phyloP scores from a whole-genome alignment of 2,113 vertebrate genomes.

The Phaethon lepturus region DNA sequence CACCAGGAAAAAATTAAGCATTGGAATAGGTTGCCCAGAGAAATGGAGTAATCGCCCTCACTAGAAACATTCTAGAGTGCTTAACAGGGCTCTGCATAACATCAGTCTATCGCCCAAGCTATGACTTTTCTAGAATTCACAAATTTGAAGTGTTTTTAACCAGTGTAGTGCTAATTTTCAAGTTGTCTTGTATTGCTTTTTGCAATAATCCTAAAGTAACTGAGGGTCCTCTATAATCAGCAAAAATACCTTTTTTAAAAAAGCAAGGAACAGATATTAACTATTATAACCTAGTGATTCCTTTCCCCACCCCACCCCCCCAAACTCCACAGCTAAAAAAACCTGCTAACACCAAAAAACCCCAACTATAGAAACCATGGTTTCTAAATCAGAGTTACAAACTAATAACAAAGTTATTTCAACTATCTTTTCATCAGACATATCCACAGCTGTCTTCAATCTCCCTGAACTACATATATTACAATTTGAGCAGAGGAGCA shows the following conservation, averaged over 20 bases:
- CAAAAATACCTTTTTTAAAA: neutral
- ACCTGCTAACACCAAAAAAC: neutral
- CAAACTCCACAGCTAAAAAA: neutral
- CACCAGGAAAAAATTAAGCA: neutral
- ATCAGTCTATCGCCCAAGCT: neutral
- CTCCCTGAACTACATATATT: neutral
- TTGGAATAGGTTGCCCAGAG: neutral
- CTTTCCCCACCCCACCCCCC: rapidly evolving
- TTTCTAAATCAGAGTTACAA: neutral
- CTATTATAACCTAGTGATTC: neutral
- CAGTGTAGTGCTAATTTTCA: neutral
- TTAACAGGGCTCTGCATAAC: neutral
- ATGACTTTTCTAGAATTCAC: neutral
- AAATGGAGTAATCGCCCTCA: neutral
- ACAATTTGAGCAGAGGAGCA: neutral
- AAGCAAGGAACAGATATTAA: neutral
- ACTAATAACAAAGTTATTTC: neutral
- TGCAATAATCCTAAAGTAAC: neutral
- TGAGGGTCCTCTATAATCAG: neutral
- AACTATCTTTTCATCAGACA: neutral
- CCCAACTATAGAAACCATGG: neutral
- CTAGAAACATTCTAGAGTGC: neutral
- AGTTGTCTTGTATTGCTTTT: neutral
- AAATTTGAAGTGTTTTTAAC: neutral
- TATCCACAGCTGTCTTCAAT: neutral